A percentile compares a stretch with the other conserved stretches of the same genome.
Evolutionary conservation across 2,113 vertebrate species (phyloP).

Genomic region (Pterocles orientalis): DNA sequence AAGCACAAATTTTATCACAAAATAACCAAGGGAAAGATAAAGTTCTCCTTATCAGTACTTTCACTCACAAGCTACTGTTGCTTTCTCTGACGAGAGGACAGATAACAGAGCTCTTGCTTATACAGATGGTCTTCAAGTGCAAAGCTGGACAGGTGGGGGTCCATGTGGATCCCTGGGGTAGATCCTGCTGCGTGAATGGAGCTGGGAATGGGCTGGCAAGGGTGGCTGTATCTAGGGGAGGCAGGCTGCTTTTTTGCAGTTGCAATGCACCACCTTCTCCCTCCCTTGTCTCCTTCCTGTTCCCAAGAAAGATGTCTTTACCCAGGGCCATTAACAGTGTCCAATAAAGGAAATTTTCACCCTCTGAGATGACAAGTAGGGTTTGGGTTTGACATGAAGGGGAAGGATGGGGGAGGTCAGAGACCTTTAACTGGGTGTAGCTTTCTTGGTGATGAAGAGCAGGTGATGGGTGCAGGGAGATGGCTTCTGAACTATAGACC

Average conservation of each 20-base stretch:
- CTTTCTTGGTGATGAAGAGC: not conserved
- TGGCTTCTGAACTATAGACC: not conserved
- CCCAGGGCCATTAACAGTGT: not conserved
- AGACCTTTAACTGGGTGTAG: slow-evolving; percentile 7
- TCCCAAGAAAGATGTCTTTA: not conserved
- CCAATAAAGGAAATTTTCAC: slow-evolving; percentile 11
- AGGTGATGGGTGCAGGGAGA: not conserved
- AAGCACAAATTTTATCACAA: not conserved
- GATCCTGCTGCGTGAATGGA: not conserved
- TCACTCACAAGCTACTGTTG: rapidly evolving
- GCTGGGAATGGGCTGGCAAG: not conserved
- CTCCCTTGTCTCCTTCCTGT: not conserved
- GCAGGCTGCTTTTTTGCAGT: not conserved
- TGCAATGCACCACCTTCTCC: not conserved
- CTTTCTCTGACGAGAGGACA: not conserved
- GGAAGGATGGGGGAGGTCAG: not conserved
- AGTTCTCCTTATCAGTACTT: not conserved
- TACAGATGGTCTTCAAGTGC: not conserved
- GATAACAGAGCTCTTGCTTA: not conserved
- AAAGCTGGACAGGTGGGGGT: rapidly evolving
- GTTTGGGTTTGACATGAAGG: not conserved
- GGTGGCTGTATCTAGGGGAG: not conserved
- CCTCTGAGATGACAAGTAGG: not conserved
- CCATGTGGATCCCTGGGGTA: not conserved
- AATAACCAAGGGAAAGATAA: not conserved